Conservation (phyloP, 2,113 vertebrate species). For the Phocoena sinus region DNA sequence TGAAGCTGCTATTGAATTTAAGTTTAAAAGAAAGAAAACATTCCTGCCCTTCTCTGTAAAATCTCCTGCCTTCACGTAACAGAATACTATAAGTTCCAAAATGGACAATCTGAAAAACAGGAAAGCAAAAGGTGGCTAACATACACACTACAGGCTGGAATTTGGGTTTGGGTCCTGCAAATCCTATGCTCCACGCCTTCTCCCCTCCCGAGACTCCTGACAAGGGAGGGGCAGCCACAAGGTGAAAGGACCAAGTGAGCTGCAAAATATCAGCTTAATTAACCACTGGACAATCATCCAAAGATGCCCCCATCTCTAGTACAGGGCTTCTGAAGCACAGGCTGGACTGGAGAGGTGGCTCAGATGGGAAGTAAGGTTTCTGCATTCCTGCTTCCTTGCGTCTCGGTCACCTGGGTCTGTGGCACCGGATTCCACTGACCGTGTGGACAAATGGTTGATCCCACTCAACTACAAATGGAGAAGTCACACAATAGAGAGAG, state of each 20-base stretch:
- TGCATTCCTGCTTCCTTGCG: background rate
- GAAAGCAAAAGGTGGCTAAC: background rate
- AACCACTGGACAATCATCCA: background rate
- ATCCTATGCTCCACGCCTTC: background rate
- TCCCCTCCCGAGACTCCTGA: background rate
- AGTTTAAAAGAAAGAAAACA: background rate
- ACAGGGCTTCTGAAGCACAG: background rate
- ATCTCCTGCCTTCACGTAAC: background rate
- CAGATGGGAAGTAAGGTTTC: background rate
- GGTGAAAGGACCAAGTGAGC: background rate
- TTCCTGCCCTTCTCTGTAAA: background rate
- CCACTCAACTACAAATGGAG: background rate
- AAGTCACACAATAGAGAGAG: background rate
- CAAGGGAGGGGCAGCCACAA: background rate
- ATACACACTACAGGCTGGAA: background rate
- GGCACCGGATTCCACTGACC: background rate
- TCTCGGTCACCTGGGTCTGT: background rate
- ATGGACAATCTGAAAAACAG: background rate
- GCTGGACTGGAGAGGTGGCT: background rate
- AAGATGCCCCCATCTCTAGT: background rate
- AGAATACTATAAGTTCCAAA: background rate
- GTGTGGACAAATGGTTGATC: background rate
- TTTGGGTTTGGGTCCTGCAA: background rate
- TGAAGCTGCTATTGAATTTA: conserved; percentile 32
- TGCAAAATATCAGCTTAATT: background rate